Percentiles rank a stretch among this genome's conserved stretches.
These are phyloP conservation scores for Whitmania pigra DNA, from an alignment of 1,140 invertebrate species.

Conservation along the genomic window DNA sequence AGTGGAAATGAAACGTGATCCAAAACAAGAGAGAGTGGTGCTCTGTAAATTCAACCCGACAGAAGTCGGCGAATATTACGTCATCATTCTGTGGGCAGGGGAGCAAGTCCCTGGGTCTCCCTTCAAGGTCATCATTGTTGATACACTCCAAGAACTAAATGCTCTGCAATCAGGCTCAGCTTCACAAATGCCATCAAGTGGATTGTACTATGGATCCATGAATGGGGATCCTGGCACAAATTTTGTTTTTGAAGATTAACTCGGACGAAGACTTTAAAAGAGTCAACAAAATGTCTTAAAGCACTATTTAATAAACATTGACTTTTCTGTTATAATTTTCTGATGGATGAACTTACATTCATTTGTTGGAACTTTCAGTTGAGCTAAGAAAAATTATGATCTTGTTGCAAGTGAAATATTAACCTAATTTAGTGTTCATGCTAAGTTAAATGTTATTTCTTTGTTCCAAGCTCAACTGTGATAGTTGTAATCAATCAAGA, in stretches of 20 bases:
- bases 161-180: slow-evolving; percentile 8
- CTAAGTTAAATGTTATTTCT: too few species aligned
- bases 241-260: not conserved
- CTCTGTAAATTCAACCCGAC: slow-evolving; percentile 91
- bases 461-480: too few species aligned
- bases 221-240: slow-evolving; percentile 6
- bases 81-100: slow-evolving; percentile 95
- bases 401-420: too few species aligned
- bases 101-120: slow-evolving; percentile 81
- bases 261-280: too few species aligned
- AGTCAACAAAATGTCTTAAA: too few species aligned
- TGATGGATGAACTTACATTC: too few species aligned
- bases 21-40: slow-evolving; percentile 92
- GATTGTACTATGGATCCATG: slow-evolving; percentile 7
- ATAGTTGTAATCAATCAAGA: too few species aligned
- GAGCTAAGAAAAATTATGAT: too few species aligned
- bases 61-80: slow-evolving; percentile 92
- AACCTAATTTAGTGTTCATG: too few species aligned
- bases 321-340: too few species aligned
- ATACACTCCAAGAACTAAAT: slow-evolving; percentile 82
- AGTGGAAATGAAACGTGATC: slow-evolving; percentile 98
- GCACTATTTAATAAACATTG: too few species aligned
- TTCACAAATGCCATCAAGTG: not conserved
- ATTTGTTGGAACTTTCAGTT: too few species aligned
- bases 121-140: slow-evolving; percentile 96